These are phyloP conservation scores for Morone saxatilis DNA, from an alignment of 2,113 vertebrate species.

Conservation along the genomic window DNA sequence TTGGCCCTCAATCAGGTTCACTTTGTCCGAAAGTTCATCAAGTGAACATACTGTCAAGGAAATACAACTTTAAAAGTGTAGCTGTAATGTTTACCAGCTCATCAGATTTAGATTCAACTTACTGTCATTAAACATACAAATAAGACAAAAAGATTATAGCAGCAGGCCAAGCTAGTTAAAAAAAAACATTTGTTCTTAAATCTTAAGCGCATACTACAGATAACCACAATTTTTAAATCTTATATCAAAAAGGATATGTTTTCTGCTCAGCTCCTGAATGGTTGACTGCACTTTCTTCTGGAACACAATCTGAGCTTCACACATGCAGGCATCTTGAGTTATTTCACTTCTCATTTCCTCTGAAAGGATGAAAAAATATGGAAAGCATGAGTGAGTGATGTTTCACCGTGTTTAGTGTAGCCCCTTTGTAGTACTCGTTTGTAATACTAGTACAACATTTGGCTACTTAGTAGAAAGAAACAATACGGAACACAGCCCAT, in stretches of 20 bases:
- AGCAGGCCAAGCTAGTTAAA: not conserved
- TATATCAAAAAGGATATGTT: constrained; percentile 92
- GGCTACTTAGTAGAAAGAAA: too few species aligned
- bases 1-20: constrained; percentile 84
- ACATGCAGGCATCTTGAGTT: constrained; percentile 89
- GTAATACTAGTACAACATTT: not conserved
- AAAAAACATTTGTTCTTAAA: not conserved
- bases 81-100: not conserved
- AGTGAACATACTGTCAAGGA: constrained; percentile 90
- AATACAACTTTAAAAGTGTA: not conserved
- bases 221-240: not conserved
- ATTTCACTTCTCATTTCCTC: constrained; percentile 83
- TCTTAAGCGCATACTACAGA: too few species aligned
- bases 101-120: not conserved
- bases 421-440: not conserved
- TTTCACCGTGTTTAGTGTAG: not conserved
- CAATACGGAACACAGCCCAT: not conserved
- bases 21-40: constrained; percentile 87
- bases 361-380: constrained; percentile 69
- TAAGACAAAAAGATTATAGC: not conserved
- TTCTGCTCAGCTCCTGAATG: constrained; percentile 88
- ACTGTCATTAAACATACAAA: not conserved
- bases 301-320: constrained; percentile 91
- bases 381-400: not conserved
- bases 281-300: constrained; percentile 88